These are phyloP conservation scores for Caenorhabditis brenneri DNA, from an alignment of 1,140 invertebrate species.

Conservation along the genomic window DNA sequence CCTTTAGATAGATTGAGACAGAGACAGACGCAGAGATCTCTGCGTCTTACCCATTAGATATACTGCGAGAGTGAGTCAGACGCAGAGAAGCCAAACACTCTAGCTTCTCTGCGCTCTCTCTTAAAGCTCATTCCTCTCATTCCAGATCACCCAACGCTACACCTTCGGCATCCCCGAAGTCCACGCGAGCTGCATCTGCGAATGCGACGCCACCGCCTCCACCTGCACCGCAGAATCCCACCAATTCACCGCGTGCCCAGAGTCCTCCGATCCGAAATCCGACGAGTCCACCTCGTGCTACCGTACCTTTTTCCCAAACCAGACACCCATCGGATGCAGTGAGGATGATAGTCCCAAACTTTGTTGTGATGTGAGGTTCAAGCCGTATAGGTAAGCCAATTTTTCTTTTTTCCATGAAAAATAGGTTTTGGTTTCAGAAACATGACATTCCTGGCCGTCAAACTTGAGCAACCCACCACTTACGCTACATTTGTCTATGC, in stretches of 20 bases:
- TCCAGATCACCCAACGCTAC: constrained; percentile 54
- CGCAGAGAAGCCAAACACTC: too few relatives aligned
- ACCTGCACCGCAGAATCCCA: constrained; percentile 50
- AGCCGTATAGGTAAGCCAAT: constrained; percentile 45
- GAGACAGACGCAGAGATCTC: too few relatives aligned
- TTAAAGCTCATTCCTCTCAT: neutral
- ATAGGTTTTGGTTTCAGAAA: constrained; percentile 27
- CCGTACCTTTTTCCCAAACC: constrained; percentile 58
- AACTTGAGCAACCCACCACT: constrained; percentile 52
- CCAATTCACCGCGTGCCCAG: constrained; percentile 52
- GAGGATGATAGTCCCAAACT: constrained; percentile 48
- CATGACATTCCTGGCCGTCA: constrained; percentile 54
- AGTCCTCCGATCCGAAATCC: neutral
- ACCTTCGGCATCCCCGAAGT: constrained; percentile 57
- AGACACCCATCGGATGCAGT: constrained; percentile 47
- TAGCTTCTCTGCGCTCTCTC: too few relatives aligned
- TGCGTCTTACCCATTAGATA: too few relatives aligned
- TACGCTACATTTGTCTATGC: constrained; percentile 56
- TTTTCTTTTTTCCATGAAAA: neutral
- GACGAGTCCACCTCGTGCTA: constrained; percentile 45
- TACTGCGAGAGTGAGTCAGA: too few relatives aligned
- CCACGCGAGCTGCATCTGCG: constrained; percentile 53
- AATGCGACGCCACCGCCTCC: constrained; percentile 46
- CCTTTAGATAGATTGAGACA: too few relatives aligned
- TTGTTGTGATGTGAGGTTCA: constrained; percentile 58